These are phyloP conservation scores for Steinernema carpocapsae DNA, from an alignment of 2,888 invertebrate species.

Conservation along the genomic window DNA sequence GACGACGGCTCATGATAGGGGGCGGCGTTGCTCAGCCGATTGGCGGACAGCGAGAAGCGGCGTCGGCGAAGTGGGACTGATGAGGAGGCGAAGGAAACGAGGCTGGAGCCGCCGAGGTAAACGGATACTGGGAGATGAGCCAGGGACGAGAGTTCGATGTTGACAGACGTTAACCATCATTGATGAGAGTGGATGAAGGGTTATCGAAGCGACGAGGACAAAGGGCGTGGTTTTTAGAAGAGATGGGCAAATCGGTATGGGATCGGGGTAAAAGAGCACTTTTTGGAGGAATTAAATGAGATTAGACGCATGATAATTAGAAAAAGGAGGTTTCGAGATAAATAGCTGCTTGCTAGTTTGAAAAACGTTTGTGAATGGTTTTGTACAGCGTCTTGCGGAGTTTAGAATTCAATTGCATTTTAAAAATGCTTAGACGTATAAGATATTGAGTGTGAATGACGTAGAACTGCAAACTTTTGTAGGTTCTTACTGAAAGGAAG, in stretches of 20 bases:
- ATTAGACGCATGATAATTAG: no score
- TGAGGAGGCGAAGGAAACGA: not conserved
- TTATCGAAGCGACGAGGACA: not conserved
- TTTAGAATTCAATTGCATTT: no score
- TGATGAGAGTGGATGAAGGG: not conserved
- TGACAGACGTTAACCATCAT: slow-evolving; percentile 5
- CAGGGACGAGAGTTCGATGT: not conserved
- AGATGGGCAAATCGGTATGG: not conserved
- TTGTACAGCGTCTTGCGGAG: no score
- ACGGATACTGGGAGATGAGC: slow-evolving; percentile 14
- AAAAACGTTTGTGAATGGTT: no score
- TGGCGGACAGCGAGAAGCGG: not conserved
- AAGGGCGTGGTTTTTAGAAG: not conserved
- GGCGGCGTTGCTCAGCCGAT: slow-evolving; percentile 31
- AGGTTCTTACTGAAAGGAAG: no score
- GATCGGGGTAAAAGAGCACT: no score
- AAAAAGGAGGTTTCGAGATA: no score
- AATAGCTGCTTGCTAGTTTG: no score
- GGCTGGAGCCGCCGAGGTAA: not conserved
- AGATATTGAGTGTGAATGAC: no score
- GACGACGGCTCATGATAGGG: slow-evolving; percentile 28
- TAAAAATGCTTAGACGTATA: no score
- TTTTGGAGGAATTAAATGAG: no score
- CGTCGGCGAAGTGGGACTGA: not conserved
- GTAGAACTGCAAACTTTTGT: no score